A percentile compares a stretch with the other conserved stretches of the same genome.
Evolutionary conservation across 2,113 vertebrate genomes (phyloP).

Genomic region (Neodontobutis hainanensis): DNA sequence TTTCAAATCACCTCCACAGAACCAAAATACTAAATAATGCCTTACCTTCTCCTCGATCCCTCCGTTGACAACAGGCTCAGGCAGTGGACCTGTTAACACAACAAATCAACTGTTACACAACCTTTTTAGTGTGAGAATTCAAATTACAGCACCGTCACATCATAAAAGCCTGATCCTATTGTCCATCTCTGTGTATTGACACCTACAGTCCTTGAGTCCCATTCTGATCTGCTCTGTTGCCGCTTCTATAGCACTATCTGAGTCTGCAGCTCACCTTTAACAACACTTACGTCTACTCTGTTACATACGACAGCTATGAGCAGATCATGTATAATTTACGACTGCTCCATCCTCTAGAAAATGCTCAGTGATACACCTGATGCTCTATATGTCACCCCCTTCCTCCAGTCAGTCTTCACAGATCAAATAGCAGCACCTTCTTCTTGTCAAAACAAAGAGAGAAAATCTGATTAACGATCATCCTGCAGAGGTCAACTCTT

Average conservation of each 20-base stretch:
- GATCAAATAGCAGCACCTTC: not conserved
- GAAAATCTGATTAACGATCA: not conserved
- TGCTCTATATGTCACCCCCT: slow-evolving; percentile 1
- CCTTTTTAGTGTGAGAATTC: not conserved
- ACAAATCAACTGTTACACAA: slow-evolving; percentile 10
- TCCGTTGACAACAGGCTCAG: slow-evolving; percentile 87
- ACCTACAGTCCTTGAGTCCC: slow-evolving; percentile 10
- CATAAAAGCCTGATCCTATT: not conserved
- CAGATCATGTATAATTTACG: slow-evolving; percentile 66
- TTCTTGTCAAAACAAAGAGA: not conserved
- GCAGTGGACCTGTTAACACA: slow-evolving; percentile 84
- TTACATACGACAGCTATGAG: slow-evolving; percentile 62
- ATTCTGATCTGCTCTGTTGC: not conserved
- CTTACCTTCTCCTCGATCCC: slow-evolving; percentile 88
- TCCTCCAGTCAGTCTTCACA: not conserved
- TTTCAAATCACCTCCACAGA: not conserved
- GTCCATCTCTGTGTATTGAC: not conserved
- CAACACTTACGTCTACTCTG: slow-evolving; percentile 38
- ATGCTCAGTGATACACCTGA: slow-evolving; percentile 21
- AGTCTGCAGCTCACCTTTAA: slow-evolving; percentile 60
- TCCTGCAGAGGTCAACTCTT: slow-evolving; percentile 27
- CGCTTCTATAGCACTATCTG: slow-evolving; percentile 19
- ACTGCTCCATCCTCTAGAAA: slow-evolving; percentile 41
- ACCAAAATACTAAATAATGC: not conserved
- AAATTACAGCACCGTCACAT: not conserved